phyloP scores from a whole-genome alignment of 2,797 vertebrate genomes.

The Epinephelus malabaricus region DNA sequence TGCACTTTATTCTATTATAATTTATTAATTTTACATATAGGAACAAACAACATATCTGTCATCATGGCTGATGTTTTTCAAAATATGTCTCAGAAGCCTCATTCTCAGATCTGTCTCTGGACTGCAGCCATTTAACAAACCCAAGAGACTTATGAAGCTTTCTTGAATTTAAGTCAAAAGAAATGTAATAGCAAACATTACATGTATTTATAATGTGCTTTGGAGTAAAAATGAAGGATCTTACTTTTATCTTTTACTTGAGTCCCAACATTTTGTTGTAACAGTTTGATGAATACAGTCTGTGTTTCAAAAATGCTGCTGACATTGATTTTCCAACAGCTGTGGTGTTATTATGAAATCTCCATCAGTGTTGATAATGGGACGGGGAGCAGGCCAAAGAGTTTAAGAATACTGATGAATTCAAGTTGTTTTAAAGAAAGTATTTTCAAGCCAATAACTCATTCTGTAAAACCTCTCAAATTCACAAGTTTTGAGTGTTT shows the following conservation, averaged over 20 bases:
- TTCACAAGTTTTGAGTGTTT: neutral
- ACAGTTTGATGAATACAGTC: neutral
- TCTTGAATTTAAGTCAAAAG: neutral
- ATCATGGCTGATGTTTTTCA: rapidly evolving
- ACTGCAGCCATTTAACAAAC: neutral
- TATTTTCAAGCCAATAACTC: neutral
- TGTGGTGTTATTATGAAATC: neutral
- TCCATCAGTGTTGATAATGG: neutral
- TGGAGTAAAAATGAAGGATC: neutral
- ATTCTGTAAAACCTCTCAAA: neutral
- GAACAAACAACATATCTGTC: neutral
- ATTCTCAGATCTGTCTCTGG: neutral
- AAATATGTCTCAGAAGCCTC: neutral
- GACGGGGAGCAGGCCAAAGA: neutral
- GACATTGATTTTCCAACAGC: neutral
- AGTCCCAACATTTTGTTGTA: neutral
- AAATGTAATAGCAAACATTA: neutral
- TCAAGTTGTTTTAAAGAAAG: neutral
- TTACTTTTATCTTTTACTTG: neutral
- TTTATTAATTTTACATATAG: neutral
- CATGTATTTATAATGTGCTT: neutral
- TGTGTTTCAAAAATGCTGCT: neutral
- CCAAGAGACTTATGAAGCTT: neutral
- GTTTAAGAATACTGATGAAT: neutral
- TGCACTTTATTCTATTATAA: neutral